These are phyloP conservation scores for Chymomyza fuscimana DNA, from an alignment of 2,888 invertebrate species.

Conservation along the genomic window DNA sequence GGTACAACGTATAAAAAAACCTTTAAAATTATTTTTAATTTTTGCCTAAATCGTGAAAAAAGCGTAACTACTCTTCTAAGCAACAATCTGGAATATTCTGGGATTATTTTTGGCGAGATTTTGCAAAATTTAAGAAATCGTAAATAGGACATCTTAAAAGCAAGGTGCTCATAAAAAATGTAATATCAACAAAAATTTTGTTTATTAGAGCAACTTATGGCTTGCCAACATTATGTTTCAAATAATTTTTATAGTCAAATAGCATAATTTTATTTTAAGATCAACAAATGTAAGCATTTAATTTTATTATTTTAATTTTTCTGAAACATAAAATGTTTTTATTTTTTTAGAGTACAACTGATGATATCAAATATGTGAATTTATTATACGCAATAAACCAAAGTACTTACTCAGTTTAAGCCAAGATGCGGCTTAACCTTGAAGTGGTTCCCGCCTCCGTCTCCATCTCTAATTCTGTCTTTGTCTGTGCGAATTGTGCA, in stretches of 20 bases:
- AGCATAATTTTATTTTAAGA: neutral
- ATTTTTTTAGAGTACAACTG: neutral
- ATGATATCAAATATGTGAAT: neutral
- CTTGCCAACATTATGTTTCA: neutral
- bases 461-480: neutral
- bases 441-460: constrained; percentile 41
- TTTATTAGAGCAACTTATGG: too few species aligned
- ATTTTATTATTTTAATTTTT: neutral
- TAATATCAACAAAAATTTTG: too few species aligned
- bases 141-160: too few species aligned
- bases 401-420: neutral
- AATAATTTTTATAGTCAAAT: neutral
- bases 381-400: neutral
- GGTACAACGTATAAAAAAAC: too few species aligned
- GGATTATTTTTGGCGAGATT: too few species aligned
- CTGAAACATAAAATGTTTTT: neutral
- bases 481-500: constrained; percentile 21
- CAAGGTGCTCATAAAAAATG: too few species aligned
- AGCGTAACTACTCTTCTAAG: too few species aligned
- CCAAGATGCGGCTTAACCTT: constrained; percentile 56
- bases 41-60: too few species aligned
- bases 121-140: too few species aligned
- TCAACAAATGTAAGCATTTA: neutral
- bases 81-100: too few species aligned
- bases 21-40: too few species aligned